Base-by-base conservation (phyloP, 2,797 vertebrate species). In the Tamandua tetradactyla region DNA sequence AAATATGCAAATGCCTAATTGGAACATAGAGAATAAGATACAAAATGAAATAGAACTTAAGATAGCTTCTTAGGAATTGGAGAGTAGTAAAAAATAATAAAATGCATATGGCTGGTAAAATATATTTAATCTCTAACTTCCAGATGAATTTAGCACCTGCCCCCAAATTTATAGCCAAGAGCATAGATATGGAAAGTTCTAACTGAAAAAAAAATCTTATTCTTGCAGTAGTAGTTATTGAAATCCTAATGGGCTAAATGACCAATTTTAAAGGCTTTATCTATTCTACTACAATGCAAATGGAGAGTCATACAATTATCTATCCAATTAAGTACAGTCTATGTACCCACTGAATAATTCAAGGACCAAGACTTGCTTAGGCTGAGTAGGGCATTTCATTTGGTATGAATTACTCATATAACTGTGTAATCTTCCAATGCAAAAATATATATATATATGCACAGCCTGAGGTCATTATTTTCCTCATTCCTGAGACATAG, bases 71-170 rank as follows among this genome's bases (percentile, higher is more conserved):
- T 91, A 81, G 74, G 42, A 94, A 95, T 74, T 90, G 10, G 80
- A 97, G 78, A 92, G 55, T 74, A 87, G 82, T 86, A 87, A 84
- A 94, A 80, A 85, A 72, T 52, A 89, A 71, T 88, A 72, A 92
- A 91, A 30, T 89, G 4, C 15, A 57, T 27, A 11, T 61, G 3
- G 47, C 62, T 84, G 40, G 15, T 4, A 93, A 95, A 94, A 84
- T 80, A 57, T 3, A 87, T 68, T 64, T 89, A 90, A 55, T 64
- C 32, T 85, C 25, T 86, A 82, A 44, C 10, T 72, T 92, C 12
- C 47, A 80, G 68, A 69, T 79, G 57, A 89, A 47, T 89, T 91
- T 83, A 89, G 17, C 95, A 81, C 15, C 6, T 79, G 30, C 1
- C 37, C 7, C 6, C 23, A 23, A 35, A 55, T 15, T 81, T 89